Evolutionary conservation across 2,888 invertebrate genomes (phyloP).

Genomic region (Doris montereyensis): DNA sequence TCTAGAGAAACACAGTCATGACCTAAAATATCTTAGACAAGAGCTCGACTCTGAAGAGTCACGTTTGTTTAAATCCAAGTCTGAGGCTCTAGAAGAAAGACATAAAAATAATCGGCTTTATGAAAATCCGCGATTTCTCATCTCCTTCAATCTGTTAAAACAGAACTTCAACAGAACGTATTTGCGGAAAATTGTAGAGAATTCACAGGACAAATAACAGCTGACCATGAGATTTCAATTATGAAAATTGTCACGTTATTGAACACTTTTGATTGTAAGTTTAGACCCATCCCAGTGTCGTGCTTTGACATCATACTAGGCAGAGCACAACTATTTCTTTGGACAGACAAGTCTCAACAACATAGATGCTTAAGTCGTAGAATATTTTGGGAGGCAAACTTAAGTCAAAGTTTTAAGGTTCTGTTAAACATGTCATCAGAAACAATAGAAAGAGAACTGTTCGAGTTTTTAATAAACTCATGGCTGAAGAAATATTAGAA

Average conservation of each 20-base stretch:
- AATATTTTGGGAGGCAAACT: constrained; percentile 47
- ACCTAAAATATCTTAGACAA: constrained; percentile 41
- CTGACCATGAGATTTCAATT: constrained; percentile 45
- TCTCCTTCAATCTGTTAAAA: constrained; percentile 60
- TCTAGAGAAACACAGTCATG: not conserved
- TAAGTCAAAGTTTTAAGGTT: constrained; percentile 47
- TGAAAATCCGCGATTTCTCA: constrained; percentile 52
- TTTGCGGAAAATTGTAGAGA: constrained; percentile 51
- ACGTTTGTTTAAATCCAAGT: constrained; percentile 51
- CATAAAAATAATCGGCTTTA: no score
- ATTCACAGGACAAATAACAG: constrained; percentile 46
- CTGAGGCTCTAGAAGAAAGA: constrained; percentile 46
- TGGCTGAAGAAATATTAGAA: constrained; percentile 49
- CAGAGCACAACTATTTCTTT: no score
- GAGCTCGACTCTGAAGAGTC: constrained; percentile 49
- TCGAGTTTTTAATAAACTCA: constrained; percentile 47
- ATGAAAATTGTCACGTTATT: constrained; percentile 53
- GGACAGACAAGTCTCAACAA: no score
- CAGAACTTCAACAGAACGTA: constrained; percentile 54
- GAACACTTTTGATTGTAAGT: constrained; percentile 54
- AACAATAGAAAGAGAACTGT: constrained; percentile 47
- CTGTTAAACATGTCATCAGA: constrained; percentile 54
- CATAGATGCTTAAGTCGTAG: no score
- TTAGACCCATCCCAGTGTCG: constrained; percentile 50
- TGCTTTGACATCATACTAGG: constrained; percentile 56